These are phyloP conservation scores for Callaeas wilsoni DNA, from an alignment of 2,113 vertebrate species.

Conservation along the genomic window DNA sequence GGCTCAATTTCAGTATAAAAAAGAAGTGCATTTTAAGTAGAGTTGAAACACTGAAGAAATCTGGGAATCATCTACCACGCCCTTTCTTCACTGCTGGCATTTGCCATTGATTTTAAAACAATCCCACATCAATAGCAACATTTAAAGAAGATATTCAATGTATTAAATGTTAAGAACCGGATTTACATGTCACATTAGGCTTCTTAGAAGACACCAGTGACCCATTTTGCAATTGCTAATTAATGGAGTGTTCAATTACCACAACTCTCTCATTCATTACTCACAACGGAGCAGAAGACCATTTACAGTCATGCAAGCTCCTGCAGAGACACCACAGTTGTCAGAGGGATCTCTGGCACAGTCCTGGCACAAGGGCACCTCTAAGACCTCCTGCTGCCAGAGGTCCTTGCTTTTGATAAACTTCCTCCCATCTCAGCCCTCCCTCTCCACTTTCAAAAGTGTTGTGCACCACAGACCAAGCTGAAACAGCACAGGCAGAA, in stretches of 20 bases:
- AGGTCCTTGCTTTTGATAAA: background rate
- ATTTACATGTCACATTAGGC: background rate
- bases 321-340: background rate
- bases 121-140: background rate
- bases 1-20: background rate
- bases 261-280: background rate
- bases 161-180: background rate
- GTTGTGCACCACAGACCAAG: background rate
- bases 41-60: background rate
- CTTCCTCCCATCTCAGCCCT: background rate
- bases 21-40: background rate
- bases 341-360: background rate
- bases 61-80: background rate
- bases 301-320: background rate
- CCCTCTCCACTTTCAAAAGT: background rate
- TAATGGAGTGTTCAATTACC: background rate
- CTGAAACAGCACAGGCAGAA: background rate
- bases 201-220: background rate
- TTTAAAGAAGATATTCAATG: background rate
- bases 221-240: background rate
- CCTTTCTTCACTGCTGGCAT: background rate
- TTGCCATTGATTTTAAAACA: background rate
- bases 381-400: background rate
- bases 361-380: background rate
- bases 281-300: background rate